These are phyloP conservation scores for Auanema sp. DNA, from an alignment of 2,888 invertebrate species.

Conservation along the genomic window DNA sequence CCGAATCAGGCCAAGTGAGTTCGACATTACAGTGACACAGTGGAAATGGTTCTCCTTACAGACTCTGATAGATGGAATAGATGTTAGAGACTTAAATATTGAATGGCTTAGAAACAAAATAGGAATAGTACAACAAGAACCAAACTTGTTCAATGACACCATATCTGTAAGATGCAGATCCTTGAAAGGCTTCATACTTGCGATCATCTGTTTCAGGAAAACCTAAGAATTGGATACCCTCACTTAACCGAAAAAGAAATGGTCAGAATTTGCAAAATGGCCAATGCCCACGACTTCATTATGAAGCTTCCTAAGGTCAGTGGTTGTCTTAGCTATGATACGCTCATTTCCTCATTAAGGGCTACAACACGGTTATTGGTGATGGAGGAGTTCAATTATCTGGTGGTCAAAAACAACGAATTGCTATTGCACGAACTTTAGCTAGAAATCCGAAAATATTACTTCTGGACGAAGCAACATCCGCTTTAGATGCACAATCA, in stretches of 20 bases:
- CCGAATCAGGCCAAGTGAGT: slow-evolving; percentile 71
- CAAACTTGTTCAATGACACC: slow-evolving; percentile 32
- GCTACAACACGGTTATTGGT: slow-evolving; percentile 66
- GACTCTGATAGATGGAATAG: slow-evolving; percentile 28
- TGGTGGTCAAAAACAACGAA: slow-evolving; percentile 42
- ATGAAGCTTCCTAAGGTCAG: slow-evolving; percentile 31
- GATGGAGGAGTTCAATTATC: slow-evolving; percentile 68
- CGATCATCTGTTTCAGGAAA: slow-evolving; percentile 23
- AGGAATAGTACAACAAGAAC: slow-evolving; percentile 46
- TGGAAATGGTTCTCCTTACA: slow-evolving; percentile 1
- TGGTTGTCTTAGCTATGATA: neutral
- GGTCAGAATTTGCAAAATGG: slow-evolving; percentile 36
- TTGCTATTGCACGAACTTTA: slow-evolving; percentile 42
- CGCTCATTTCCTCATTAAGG: slow-evolving; percentile 13
- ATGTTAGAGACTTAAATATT: slow-evolving; percentile 30
- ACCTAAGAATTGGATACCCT: slow-evolving; percentile 32
- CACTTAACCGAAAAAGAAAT: slow-evolving; percentile 30
- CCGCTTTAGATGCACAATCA: slow-evolving; percentile 59
- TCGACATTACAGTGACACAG: neutral
- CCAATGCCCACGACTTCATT: slow-evolving; percentile 47
- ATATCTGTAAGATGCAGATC: slow-evolving; percentile 5
- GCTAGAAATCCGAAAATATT: slow-evolving; percentile 35
- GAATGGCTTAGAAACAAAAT: slow-evolving; percentile 28
- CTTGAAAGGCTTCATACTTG: neutral
- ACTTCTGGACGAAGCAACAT: slow-evolving; percentile 39